These are phyloP conservation scores for Mormyrus iriodes DNA, from an alignment of 2,113 vertebrate genomes.

Conservation along the genomic window DNA sequence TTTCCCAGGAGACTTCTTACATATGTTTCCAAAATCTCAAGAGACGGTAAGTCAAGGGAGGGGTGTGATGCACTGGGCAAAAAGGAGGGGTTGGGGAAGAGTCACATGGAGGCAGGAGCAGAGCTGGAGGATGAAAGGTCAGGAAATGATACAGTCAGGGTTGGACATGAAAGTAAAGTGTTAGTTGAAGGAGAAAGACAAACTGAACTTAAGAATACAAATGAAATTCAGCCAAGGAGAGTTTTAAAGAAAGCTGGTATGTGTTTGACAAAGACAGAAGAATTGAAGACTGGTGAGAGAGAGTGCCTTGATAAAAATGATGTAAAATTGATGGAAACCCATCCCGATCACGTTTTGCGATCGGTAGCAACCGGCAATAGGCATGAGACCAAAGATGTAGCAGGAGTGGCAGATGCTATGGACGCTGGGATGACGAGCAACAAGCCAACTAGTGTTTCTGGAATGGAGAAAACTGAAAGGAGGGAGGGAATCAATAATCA, in stretches of 20 bases:
- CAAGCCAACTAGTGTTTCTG: neutral
- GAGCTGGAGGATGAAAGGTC: neutral
- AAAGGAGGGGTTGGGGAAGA: neutral
- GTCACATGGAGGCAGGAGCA: neutral
- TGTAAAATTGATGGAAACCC: neutral
- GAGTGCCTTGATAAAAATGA: neutral
- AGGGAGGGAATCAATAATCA: constrained; percentile 36
- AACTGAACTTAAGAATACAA: neutral
- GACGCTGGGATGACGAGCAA: neutral
- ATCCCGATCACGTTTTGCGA: neutral
- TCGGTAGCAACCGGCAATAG: neutral
- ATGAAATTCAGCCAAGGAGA: neutral
- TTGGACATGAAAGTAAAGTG: neutral
- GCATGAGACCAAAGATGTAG: neutral
- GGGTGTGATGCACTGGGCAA: neutral
- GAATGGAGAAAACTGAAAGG: constrained; percentile 21
- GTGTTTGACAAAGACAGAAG: neutral
- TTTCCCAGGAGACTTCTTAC: neutral
- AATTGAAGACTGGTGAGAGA: neutral
- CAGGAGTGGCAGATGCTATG: neutral
- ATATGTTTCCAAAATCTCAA: neutral
- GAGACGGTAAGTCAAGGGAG: neutral
- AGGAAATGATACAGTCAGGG: neutral
- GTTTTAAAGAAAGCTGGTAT: neutral
- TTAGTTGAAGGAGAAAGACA: neutral